Base-by-base conservation (phyloP, 2,888 invertebrate genomes). In the Subacronicta megacephala region DNA sequence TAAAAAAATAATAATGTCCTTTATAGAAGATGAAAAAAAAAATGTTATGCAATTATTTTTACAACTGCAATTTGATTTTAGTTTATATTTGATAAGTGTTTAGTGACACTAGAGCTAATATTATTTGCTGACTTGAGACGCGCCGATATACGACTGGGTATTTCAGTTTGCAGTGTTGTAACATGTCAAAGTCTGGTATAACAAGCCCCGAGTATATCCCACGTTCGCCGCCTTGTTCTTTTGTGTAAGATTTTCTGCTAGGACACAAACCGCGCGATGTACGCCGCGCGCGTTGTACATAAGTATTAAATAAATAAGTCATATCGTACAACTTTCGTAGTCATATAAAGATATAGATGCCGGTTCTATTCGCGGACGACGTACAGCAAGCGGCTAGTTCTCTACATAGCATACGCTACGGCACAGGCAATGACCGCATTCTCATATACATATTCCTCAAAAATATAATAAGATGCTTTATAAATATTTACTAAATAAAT, bases 291-390 rank as follows among this genome's bases (percentile, higher is more conserved):
- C 65, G 70, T 38, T 76, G 66, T 74, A 80, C 81, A 78, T 82
- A 78, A 80, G 72, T 84, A 81, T 82, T 77, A 75, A 64, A 66
- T 78, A 75, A 64, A 63, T 83, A 84, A 87, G 85, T 85, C 76
- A 81, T 81, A 81, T 84, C 82, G 88, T 87, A 86, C 87, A 88
- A 88, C 76, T 77, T 72, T 76, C 58, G 72, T 86, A 83, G 87
- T 86, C 84, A 82, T 78, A 70, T 78, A 76, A 63, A 74, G 63
- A 59, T 26, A 71, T 77, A 77, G 72, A 75, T 38, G 41, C 59
- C 42, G 58, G 43, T 38, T 58, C 43, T 38, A 31, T 36, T 9
- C 50, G 54, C 63, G 60, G 61, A 20, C 42, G 52, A 31, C 56
- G 42, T 16, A 65, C 12, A 9, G 37, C 54, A 49, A 59, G 51